Percentiles rank a stretch among this genome's conserved stretches.
Conservation (phyloP, 2,888 invertebrate genomes). For the Hypomecis atomaria region DNA sequence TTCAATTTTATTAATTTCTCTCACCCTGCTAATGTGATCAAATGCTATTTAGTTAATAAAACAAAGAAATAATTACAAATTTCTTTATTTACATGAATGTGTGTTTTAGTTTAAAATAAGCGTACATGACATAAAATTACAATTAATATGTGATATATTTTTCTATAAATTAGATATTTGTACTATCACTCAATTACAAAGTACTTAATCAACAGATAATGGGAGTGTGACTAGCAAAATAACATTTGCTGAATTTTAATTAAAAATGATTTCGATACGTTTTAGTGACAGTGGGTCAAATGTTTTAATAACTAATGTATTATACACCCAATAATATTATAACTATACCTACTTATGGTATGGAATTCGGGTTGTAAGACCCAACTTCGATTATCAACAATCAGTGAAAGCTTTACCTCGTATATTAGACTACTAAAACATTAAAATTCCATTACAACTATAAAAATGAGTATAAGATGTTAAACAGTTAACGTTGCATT, state of each 20-base stretch:
- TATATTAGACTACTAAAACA: conserved; percentile 60
- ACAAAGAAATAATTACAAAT: conserved; percentile 72
- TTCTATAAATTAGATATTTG: conserved; percentile 84
- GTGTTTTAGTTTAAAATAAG: conserved; percentile 84
- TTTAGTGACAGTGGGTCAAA: conserved; percentile 80
- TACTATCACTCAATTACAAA: conserved; percentile 83
- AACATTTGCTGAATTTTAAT: conserved; percentile 75
- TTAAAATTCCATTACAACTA: conserved; percentile 60
- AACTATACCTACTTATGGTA: conserved; percentile 70
- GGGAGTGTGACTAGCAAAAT: conserved; percentile 82
- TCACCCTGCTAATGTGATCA: background rate
- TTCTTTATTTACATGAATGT: conserved; percentile 81
- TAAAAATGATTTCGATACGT: conserved; percentile 61
- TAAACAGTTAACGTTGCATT: conserved; percentile 59
- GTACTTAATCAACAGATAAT: conserved; percentile 77
- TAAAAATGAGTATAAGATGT: conserved; percentile 74
- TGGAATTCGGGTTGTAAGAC: conserved; percentile 64
- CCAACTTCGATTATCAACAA: conserved; percentile 51
- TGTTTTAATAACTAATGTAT: conserved; percentile 40
- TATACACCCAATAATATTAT: conserved; percentile 64
- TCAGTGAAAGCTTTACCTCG: conserved; percentile 64
- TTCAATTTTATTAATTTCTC: background rate
- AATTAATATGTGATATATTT: conserved; percentile 82
- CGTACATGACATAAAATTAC: conserved; percentile 84
- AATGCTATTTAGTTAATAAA: conserved; percentile 50